Base-by-base conservation (phyloP, 2,888 invertebrate species). In the Philonicus albiceps region DNA sequence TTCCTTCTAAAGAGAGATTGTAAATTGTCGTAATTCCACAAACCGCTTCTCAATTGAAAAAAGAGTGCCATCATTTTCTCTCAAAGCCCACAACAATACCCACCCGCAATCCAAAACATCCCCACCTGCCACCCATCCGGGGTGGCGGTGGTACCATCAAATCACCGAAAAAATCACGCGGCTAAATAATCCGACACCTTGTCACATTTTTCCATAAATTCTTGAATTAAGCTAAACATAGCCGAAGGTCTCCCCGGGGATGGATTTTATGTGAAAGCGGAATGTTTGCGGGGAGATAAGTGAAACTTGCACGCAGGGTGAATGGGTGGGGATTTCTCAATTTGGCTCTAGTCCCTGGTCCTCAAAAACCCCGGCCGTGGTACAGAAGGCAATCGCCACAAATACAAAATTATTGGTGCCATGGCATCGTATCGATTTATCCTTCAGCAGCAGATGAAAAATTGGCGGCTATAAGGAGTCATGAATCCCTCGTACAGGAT, bases 401-500 rank as follows among this genome's bases (percentile, higher is more conserved):
- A 78, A 78, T 53, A 43, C 78, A 27, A 49, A 78, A 16, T 49
- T 78, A 78, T 49, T 78, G 43, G 27, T 49, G 30, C n/a, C 13
- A 49, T 78, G 49, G 53, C 49, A 78, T 43, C 27, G 4, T 78
- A 78, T 78, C 78, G 78, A 78, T 78, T 78, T 78, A 78, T 43
- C 43, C 78, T 78, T 78, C 78, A 78, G 27, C 49, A n/a, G 27
- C 78, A 78, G 78, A 78, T 78, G 78, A 78, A 78, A 78, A 78
- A 78, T 78, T 78, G 49, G 78, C 37, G 27, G 27, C 49, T 8
- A 49, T 22, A 30, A 78, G 78, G 16, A 43, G 30, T 49, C 49
- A 78, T 78, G 49, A 78, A 78, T 78, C 49, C 49, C 78, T 22
- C 27, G 49, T 27, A 78, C 49, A 78, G 78, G 78, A 49, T 78